Base-by-base conservation (phyloP, 2,113 vertebrate genomes). In the Lipophrys pholis region DNA sequence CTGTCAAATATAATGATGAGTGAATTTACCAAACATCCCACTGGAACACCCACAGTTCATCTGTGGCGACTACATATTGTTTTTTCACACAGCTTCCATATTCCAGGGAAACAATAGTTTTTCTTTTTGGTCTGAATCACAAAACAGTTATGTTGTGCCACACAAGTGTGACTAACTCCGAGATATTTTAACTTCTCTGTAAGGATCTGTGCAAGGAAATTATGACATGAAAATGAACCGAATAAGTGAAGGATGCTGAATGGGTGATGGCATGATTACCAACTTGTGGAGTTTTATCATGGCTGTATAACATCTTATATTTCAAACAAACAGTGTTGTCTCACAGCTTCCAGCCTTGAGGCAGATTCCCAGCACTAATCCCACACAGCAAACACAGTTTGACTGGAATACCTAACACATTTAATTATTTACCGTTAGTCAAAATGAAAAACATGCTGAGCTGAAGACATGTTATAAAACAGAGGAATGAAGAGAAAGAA, bases 381-480 rank as follows among this genome's bases (percentile, higher is more conserved):
- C n/a, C 52, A 43, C 38, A 15, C 21, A 56, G 45, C 52, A 53
- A 60, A 67, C 72, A 69, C 40, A 54, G 61, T 12, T 11, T 39
- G 30, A 73, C 12, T 65, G 49, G 50, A 80, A 78, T 42, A 53
- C 55, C 51, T 78, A 71, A 76, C 52, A 81, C 50, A 73, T 82
- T 77, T 76, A 67, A 74, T 80, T 54, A 88, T 79, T 80, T 66
- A 82, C 40, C 55, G 21, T 51, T 41, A 41, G 48, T 63, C n/a
- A 52, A 51, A 70, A 58, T 36, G 63, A 52, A 87, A 77, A 83
- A 70, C 74, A 72, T 45, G 62, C 78, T 58, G 56, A 48, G 59
- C 58, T 89, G 35, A 67, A 87, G 15, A 36, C 51, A 62, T 54
- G 55, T 38, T 78, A 76, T 84, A 81, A 89, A 89, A 86, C 82